Percentiles rank a stretch among this genome's conserved stretches.
Evolutionary conservation across 2,797 vertebrate genomes (phyloP).

Genomic region (Poecile montanus): DNA sequence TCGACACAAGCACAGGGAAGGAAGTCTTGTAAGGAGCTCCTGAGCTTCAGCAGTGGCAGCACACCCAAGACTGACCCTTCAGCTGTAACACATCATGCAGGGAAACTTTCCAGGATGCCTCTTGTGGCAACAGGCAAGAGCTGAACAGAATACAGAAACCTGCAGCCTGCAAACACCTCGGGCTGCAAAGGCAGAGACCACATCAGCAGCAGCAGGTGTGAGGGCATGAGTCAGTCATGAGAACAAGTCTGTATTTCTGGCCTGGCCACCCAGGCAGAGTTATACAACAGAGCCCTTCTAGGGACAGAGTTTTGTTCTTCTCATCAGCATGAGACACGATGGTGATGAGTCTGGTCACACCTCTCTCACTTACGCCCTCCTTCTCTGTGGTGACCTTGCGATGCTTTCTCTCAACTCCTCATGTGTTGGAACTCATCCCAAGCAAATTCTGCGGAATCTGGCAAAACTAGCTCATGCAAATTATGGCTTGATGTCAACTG

Average conservation of each 20-base stretch:
- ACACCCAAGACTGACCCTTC: background rate
- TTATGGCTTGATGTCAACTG: slow-evolving; percentile 14
- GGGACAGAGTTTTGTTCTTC: background rate
- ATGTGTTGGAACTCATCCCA: slow-evolving; percentile 6
- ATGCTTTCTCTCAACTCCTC: slow-evolving; percentile 5
- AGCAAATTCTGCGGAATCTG: slow-evolving; percentile 9
- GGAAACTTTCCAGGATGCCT: background rate
- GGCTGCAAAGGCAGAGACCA: background rate
- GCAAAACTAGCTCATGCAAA: slow-evolving; percentile 42
- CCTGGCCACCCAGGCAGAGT: background rate
- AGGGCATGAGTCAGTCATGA: background rate
- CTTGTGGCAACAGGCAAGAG: background rate
- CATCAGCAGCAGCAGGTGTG: background rate
- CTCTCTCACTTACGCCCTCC: background rate
- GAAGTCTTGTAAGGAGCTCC: background rate
- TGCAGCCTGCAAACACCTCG: background rate
- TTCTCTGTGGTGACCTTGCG: slow-evolving; percentile 33
- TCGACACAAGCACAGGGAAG: background rate
- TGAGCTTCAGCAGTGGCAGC: background rate
- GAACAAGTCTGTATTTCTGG: background rate
- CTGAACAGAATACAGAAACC: background rate
- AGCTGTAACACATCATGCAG: background rate
- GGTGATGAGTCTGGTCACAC: background rate
- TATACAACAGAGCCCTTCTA: background rate
- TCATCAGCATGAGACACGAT: background rate